Base-by-base conservation (phyloP, 1,140 invertebrate genomes). In the Brachionus paranguensis region DNA sequence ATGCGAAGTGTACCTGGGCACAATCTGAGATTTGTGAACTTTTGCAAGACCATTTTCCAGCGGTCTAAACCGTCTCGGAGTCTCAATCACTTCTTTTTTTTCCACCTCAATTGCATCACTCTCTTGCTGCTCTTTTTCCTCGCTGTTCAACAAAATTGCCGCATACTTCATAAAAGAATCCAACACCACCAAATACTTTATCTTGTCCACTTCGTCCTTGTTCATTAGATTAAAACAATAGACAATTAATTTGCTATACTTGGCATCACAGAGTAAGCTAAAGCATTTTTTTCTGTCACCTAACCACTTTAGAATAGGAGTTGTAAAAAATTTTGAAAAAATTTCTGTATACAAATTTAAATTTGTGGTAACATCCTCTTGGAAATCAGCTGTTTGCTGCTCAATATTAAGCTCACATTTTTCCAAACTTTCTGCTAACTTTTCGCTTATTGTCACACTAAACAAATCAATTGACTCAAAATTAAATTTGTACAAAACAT, bases 1-100 rank as follows among this genome's bases (percentile, higher is more conserved):
- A 76, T 76, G n/a, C 6, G 72, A 76, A 5, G 72, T 76, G 33
- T 76, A 50, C 11, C 72, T 45, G 1, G 72, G 45, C 14, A 76
- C 10, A n/a, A 76, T 76, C 50, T 50, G 45, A 47, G 72, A 76
- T 50, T 76, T 76, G 43, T 76, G 72, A 76, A 76, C 43, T 76
- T 50, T 47, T 4, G 47, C 72, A 14, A 76, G 12, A 76, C 43
- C 43, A 14, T 76, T 24, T 12, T 27, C 10, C n/a, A 76, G 27
- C 5, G 17, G 17, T 8, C 29, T 47, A 50, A 27, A 50, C 27
- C 72, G 41, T 27, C 27, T 76, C 1, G 72, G 72, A 29, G 41
- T 29, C 17, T 50, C 20, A 14, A 50, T 14, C 10, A 50, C 27
- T 76, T 76, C 45, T 53, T 76, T 45, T 50, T 20, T 76, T n/a